Conservation (phyloP, 2,888 invertebrate genomes). For the Hydriomena furcata region DNA sequence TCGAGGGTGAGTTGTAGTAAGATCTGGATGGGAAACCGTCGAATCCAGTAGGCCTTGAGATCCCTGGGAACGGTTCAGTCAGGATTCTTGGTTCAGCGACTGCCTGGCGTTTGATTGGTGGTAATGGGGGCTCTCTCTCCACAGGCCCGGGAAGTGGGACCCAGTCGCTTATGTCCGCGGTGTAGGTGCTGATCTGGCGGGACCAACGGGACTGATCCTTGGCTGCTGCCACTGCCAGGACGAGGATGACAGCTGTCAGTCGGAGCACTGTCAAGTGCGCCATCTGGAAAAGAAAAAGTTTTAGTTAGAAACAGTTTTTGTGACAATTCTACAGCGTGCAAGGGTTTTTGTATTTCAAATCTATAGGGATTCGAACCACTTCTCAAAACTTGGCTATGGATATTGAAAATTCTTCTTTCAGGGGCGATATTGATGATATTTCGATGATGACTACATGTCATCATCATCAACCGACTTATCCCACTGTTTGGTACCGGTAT, state of each 20-base stretch:
- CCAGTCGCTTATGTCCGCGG: slow-evolving; percentile 76
- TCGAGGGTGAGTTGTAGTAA: slow-evolving; percentile 60
- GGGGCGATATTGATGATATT: too few relatives aligned
- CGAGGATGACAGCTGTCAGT: slow-evolving; percentile 53
- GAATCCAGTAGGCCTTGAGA: slow-evolving; percentile 57
- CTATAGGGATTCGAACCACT: too few relatives aligned
- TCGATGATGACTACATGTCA: too few relatives aligned
- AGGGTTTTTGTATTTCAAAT: too few relatives aligned
- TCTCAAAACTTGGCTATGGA: too few relatives aligned
- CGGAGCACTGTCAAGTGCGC: slow-evolving; percentile 57
- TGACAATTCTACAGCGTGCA: too few relatives aligned
- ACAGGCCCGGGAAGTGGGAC: slow-evolving; percentile 66
- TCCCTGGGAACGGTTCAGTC: slow-evolving; percentile 67
- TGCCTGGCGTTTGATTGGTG: slow-evolving; percentile 69
- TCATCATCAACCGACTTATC: too few relatives aligned
- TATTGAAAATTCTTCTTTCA: too few relatives aligned
- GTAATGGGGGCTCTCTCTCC: slow-evolving; percentile 50
- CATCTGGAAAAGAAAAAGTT: slow-evolving; percentile 62
- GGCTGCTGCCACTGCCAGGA: slow-evolving; percentile 53
- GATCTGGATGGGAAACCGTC: slow-evolving; percentile 62
- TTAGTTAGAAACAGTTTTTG: too few relatives aligned
- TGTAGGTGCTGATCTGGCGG: slow-evolving; percentile 75
- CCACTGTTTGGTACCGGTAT: too few relatives aligned
- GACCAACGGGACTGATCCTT: slow-evolving; percentile 74
- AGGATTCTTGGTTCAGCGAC: slow-evolving; percentile 76